Base-by-base conservation (phyloP, 2,113 vertebrate species). In the Hassar affinis region DNA sequence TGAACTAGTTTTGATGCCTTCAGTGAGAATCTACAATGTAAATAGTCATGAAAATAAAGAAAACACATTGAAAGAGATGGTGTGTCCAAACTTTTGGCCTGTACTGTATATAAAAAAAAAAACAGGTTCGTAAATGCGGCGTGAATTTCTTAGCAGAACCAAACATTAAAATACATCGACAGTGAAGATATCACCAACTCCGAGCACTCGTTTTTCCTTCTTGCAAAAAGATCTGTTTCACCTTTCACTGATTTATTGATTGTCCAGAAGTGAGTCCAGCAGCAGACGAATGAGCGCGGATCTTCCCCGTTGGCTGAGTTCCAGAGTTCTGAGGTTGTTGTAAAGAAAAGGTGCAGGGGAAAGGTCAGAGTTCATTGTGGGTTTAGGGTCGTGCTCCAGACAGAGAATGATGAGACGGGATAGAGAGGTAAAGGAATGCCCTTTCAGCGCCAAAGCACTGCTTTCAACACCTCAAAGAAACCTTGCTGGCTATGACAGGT, bases 381-480 rank as follows among this genome's bases (percentile, higher is more conserved):
- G 82, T 86, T 85, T 86, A 85, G 85, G 83, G 85, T 82, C 83
- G 27, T 52, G n/a, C 78, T 80, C 59, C 83, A 25, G 83, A 88
- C 85, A 78, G 69, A 86, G 87, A 88, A 66, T 76, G 87, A 88
- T 88, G 85, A 88, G 83, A 17, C 33, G 22, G 74, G 64, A 61
- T 82, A 61, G 54, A 84, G 77, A 51, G 56, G 59, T 33, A 80
- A 79, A 87, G 71, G 80, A 85, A 85, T 87, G 76, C 27, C 22
- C 86, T 57, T 56, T 61, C 77, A 80, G 68, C 25, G 30, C 75
- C 42, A 62, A 76, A 85, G 62, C 76, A 27, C 71, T 75, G 62
- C 75, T 85, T 80, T 85, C 59, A 83, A 74, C 62, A 80, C 74
- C 77, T 87, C 20, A 45, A 56, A 68, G 51, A 68, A 59, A 47